These are phyloP conservation scores for Dicycla oo DNA, from an alignment of 2,888 invertebrate genomes.

Conservation along the genomic window DNA sequence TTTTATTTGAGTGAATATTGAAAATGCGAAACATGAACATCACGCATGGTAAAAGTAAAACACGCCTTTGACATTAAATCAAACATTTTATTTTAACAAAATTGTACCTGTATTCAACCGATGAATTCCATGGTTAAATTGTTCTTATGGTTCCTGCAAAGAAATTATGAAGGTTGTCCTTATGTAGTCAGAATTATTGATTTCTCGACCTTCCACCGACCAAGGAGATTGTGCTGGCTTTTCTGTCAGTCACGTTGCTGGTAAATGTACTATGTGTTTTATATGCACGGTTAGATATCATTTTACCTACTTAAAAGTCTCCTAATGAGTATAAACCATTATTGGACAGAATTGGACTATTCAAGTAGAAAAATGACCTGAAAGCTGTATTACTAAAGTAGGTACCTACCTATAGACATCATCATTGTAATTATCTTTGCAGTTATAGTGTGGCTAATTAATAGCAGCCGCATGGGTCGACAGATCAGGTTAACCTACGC, in stretches of 20 bases:
- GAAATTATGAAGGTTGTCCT: constrained; percentile 28
- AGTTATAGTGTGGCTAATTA: no score
- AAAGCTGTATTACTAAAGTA: not conserved
- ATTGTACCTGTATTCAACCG: not conserved
- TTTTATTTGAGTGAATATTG: not conserved
- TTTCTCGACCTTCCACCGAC: constrained; percentile 36
- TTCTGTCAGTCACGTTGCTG: not conserved
- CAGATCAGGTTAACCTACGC: no score
- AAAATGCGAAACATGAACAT: constrained; percentile 11
- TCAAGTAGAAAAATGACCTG: not conserved
- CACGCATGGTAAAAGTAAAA: not conserved
- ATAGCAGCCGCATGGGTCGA: no score
- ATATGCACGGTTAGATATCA: not conserved
- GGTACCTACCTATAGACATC: no score
- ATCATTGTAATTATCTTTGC: no score
- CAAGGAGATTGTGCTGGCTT: constrained; percentile 13
- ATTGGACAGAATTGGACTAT: not conserved
- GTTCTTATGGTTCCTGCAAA: constrained; percentile 28
- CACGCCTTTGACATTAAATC: not conserved
- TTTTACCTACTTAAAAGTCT: no score
- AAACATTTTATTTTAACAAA: constrained; percentile 3
- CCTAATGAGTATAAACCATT: not conserved
- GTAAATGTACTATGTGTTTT: not conserved
- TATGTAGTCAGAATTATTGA: constrained; percentile 46
- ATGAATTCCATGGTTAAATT: constrained; percentile 7